Evolutionary conservation across 2,888 invertebrate species (phyloP).

Genomic region (Leucophenga montana): DNA sequence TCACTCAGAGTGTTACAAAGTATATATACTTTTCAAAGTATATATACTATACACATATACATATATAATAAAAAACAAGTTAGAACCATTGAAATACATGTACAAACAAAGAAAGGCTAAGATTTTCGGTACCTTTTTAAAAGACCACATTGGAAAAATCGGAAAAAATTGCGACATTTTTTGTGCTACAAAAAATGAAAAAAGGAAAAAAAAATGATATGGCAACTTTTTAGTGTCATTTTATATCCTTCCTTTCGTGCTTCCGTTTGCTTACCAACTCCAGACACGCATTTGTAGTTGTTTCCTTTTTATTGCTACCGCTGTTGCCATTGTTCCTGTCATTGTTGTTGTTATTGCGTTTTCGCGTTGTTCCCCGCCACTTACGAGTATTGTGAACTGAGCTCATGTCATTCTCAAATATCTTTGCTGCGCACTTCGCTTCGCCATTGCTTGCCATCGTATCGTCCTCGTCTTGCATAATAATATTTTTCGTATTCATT

Average conservation of each 20-base stretch:
- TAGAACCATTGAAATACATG: background rate
- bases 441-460: slow-evolving; percentile 18
- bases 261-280: slow-evolving; percentile 18
- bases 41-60: no score
- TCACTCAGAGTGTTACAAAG: no score
- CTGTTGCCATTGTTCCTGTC: slow-evolving; percentile 24
- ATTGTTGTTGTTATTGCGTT: slow-evolving; percentile 28
- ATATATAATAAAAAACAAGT: background rate
- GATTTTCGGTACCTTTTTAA: background rate
- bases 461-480: slow-evolving; percentile 25
- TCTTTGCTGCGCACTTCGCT: background rate
- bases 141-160: background rate
- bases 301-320: background rate
- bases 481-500: slow-evolving; percentile 40
- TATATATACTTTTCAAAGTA: no score
- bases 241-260: slow-evolving; percentile 23
- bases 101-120: background rate
- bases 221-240: slow-evolving; percentile 25
- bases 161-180: background rate
- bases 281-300: background rate
- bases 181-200: background rate
- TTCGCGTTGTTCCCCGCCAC: slow-evolving; percentile 6
- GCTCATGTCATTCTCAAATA: slow-evolving; percentile 8
- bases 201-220: slow-evolving; percentile 1
- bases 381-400: slow-evolving; percentile 7